These are phyloP conservation scores for Papilio demoleus DNA, from an alignment of 2,888 invertebrate species.

Conservation along the genomic window DNA sequence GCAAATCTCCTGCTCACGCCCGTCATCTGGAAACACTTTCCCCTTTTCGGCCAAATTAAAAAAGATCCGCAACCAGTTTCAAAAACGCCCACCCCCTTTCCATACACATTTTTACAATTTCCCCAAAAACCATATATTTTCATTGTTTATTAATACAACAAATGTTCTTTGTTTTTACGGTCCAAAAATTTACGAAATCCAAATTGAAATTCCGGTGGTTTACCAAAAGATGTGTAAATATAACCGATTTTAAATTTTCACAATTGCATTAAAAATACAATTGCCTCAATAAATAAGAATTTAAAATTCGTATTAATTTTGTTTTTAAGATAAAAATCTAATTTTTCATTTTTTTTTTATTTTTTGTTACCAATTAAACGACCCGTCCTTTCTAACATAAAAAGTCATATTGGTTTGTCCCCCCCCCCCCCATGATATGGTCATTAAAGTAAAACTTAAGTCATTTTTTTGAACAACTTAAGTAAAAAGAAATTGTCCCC, in stretches of 20 bases:
- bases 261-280: neutral
- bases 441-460: neutral
- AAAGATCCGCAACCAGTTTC: conserved; percentile 49
- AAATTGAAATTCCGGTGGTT: conserved; percentile 9
- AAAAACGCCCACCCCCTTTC: conserved; percentile 49
- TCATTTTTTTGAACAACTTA: neutral
- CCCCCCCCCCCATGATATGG: too few relatives aligned
- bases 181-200: conserved; percentile 23
- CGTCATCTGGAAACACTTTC: conserved; percentile 77
- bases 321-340: conserved; percentile 6
- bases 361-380: conserved; percentile 18
- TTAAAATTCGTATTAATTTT: conserved; percentile 10
- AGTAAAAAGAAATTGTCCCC: neutral
- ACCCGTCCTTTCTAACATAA: conserved; percentile 31
- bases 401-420: conserved; percentile 1
- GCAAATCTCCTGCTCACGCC: conserved; percentile 83
- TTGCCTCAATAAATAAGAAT: neutral
- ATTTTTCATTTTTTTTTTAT: conserved; percentile 9
- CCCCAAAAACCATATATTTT: conserved; percentile 48
- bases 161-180: conserved; percentile 61
- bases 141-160: conserved; percentile 52
- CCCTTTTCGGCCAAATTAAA: too few relatives aligned
- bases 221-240: neutral
- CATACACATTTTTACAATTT: conserved; percentile 53
- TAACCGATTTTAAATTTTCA: conserved; percentile 3